Evolutionary conservation across 2,888 invertebrate species (phyloP).

Genomic region (Chrysomela aeneicollis): DNA sequence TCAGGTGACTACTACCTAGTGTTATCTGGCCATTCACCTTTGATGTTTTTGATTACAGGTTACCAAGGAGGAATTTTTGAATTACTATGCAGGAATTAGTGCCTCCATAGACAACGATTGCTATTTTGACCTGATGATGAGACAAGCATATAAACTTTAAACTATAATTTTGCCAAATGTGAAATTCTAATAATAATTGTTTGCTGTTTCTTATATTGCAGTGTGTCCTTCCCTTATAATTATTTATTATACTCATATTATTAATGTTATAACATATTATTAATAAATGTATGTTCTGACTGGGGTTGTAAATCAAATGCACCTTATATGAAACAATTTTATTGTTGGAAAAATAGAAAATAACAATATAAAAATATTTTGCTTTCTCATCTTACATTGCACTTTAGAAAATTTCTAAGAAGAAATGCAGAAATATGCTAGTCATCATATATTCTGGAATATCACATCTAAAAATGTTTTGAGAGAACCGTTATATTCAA

Average conservation of each 20-base stretch:
- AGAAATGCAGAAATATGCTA: neutral
- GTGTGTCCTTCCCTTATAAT: too few species aligned
- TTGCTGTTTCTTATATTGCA: too few species aligned
- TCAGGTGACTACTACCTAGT: slow-evolving; percentile 2
- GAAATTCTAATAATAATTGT: neutral
- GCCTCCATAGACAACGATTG: slow-evolving; percentile 94
- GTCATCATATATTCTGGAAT: slow-evolving; percentile 12
- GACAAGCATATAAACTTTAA: slow-evolving; percentile 89
- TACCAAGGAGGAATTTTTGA: slow-evolving; percentile 90
- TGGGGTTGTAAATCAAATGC: slow-evolving; percentile 7
- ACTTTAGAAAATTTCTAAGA: slow-evolving; percentile 24
- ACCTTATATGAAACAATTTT: slow-evolving; percentile 31
- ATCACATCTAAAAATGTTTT: slow-evolving; percentile 24
- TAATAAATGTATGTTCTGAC: neutral
- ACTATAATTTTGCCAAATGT: neutral
- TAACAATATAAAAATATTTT: slow-evolving; percentile 36
- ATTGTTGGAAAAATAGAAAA: slow-evolving; percentile 32
- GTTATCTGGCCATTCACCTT: too few species aligned
- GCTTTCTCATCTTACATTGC: slow-evolving; percentile 34
- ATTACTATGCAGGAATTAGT: slow-evolving; percentile 93
- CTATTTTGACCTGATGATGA: slow-evolving; percentile 95
- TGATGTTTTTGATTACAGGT: slow-evolving; percentile 77
- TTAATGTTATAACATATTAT: neutral
- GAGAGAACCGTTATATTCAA: neutral
- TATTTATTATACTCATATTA: too few species aligned